Evolutionary conservation across 2,888 invertebrate genomes (phyloP), one percentile per base, ranked within the genome.

Genomic region (Chalcis sispes): DNA sequence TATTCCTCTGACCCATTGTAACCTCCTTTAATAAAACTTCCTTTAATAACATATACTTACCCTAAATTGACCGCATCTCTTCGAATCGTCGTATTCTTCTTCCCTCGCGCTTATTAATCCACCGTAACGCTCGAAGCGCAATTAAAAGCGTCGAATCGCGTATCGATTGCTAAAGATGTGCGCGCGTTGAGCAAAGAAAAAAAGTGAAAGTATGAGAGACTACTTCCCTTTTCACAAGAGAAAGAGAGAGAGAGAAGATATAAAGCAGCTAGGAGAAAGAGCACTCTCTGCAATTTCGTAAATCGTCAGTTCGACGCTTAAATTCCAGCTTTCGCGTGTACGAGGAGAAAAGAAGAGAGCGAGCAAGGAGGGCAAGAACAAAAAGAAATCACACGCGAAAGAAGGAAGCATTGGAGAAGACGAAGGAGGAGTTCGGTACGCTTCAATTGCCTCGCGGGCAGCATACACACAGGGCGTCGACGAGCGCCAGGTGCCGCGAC

Each of bases 261-360:
- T n/a, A n/a, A n/a, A n/a, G n/a, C n/a, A n/a, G n/a, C 42, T 8
- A 42, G 42, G 32, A 8, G 42, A 13, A 56, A n/a, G 61, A 25
- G 18, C 42, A 25, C 61, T 46, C 69, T 58, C 69, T 64, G 62
- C 54, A 71, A 71, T 71, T 71, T 61, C 3, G 69, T 46, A 69
- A 69, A 59, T 69, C 48, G 59, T 42, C 66, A 40, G 54, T 70
- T 70, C 48, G 3, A 4, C 27, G 52, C 20, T n/a, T 18, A 48
- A 58, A 48, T 54, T 23, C 48, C 29, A 42, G 27, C 20, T 13
- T 13, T 40, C 20, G 32, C n/a, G n/a, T 15, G 32, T 2, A 20
- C 23, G 15, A 54, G n/a, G 27, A 25, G 25, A 56, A 36, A 32
- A 56, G n/a, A 27, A 29, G 13, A 18, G 7, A 18, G 27, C 18